These are phyloP conservation scores for Seriola quinqueradiata DNA, from an alignment of 2,113 vertebrate species.

Conservation along the genomic window DNA sequence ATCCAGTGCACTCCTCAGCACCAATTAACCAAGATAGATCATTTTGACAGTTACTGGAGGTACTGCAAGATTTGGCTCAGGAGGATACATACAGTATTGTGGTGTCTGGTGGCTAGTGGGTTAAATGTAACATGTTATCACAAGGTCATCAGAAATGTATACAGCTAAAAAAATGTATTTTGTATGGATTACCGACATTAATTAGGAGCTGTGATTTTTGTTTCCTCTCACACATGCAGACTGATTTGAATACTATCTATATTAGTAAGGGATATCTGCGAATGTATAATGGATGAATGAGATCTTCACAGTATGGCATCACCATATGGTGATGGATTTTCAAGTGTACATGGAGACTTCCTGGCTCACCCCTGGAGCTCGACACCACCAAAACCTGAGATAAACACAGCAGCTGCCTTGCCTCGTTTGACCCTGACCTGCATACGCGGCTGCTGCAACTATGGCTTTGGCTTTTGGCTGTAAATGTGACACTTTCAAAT, in stretches of 20 bases:
- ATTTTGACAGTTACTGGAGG: not conserved
- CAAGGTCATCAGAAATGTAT: not conserved
- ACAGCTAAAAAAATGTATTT: not conserved
- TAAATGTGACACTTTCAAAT: slow-evolving; percentile 5
- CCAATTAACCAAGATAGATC: slow-evolving; percentile 33
- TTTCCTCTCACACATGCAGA: not conserved
- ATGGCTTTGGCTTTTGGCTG: not conserved
- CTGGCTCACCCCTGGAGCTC: slow-evolving; percentile 30
- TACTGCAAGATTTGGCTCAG: not conserved
- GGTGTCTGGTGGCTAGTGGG: not conserved
- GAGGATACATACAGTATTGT: not conserved
- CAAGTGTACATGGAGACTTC: slow-evolving; percentile 20
- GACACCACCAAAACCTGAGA: not conserved
- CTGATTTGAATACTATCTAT: not conserved
- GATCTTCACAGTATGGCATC: not conserved
- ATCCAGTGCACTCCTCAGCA: not conserved
- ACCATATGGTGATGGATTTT: slow-evolving; percentile 38
- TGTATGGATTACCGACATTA: not conserved
- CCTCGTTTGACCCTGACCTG: not conserved
- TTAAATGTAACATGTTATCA: not conserved
- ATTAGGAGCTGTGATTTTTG: not conserved
- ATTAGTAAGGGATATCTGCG: not conserved
- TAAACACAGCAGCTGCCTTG: slow-evolving; percentile 36
- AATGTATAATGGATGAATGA: not conserved
- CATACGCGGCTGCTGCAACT: slow-evolving; percentile 8